Percentiles rank a stretch among this genome's conserved stretches.
Evolutionary conservation across 2,113 vertebrate genomes (phyloP).

Genomic region (Meles meles): DNA sequence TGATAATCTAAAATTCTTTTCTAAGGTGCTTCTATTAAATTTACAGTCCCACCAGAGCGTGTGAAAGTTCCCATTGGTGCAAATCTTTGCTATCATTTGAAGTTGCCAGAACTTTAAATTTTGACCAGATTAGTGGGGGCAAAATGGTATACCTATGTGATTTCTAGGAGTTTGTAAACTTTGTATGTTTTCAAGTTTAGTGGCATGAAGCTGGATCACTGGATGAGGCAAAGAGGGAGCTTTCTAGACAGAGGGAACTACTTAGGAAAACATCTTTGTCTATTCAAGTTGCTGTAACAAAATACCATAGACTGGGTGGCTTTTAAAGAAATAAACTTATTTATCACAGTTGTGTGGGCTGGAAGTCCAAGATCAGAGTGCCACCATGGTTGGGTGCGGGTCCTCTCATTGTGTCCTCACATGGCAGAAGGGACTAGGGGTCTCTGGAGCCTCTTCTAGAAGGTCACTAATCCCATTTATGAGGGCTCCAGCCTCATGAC

Average conservation of each 20-base stretch:
- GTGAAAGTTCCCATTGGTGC: background rate
- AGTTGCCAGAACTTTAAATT: background rate
- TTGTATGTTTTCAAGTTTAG: background rate
- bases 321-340: background rate
- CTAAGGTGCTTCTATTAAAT: background rate
- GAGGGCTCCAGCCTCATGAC: background rate
- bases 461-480: background rate
- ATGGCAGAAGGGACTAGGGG: background rate
- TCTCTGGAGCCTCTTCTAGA: background rate
- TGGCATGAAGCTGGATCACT: background rate
- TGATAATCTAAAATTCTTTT: background rate
- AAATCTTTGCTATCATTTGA: background rate
- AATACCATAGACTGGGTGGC: background rate
- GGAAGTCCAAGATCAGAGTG: background rate
- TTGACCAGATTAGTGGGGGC: background rate
- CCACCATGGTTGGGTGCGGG: background rate
- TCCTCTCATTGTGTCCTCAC: background rate
- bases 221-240: background rate
- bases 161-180: slow-evolving; percentile 1
- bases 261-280: background rate
- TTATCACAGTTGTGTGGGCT: background rate
- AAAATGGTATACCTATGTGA: background rate
- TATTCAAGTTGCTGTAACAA: background rate
- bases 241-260: background rate
- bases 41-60: background rate